Percentiles rank a stretch among this genome's conserved stretches.
Evolutionary conservation across 2,888 invertebrate species (phyloP).

Genomic region (Tachystola acroxantha): DNA sequence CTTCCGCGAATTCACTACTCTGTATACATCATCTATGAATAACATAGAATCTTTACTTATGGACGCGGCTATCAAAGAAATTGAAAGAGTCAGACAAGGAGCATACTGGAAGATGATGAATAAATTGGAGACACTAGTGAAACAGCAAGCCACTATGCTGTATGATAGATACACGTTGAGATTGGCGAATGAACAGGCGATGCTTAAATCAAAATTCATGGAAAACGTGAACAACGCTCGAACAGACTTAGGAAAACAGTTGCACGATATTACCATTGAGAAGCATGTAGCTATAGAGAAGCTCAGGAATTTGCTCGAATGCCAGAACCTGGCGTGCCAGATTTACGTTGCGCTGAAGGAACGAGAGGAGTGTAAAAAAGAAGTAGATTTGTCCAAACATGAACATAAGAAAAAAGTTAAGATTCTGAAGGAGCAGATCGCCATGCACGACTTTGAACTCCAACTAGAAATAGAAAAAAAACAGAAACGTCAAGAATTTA

Average conservation of each 20-base stretch:
- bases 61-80: constrained; percentile 42
- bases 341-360: constrained; percentile 66
- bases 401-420: constrained; percentile 47
- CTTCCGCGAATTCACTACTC: constrained; percentile 38
- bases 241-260: constrained; percentile 22
- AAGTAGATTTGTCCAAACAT: constrained; percentile 34
- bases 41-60: constrained; percentile 48
- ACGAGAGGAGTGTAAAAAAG: constrained; percentile 44
- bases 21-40: constrained; percentile 43
- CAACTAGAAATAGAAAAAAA: constrained; percentile 39
- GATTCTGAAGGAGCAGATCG: constrained; percentile 34
- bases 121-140: constrained; percentile 33
- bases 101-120: constrained; percentile 39
- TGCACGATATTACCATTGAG: constrained; percentile 57
- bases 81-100: constrained; percentile 33
- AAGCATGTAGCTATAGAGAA: constrained; percentile 59
- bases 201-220: constrained; percentile 42
- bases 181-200: constrained; percentile 36
- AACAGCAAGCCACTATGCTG: constrained; percentile 46
- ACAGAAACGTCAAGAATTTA: constrained; percentile 35
- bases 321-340: constrained; percentile 63
- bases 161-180: constrained; percentile 43
- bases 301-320: constrained; percentile 43
- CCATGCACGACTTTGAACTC: constrained; percentile 45
- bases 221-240: constrained; percentile 30